Base-by-base conservation (phyloP, 2,797 vertebrate genomes). In the Poeciliopsis paucimaculata region DNA sequence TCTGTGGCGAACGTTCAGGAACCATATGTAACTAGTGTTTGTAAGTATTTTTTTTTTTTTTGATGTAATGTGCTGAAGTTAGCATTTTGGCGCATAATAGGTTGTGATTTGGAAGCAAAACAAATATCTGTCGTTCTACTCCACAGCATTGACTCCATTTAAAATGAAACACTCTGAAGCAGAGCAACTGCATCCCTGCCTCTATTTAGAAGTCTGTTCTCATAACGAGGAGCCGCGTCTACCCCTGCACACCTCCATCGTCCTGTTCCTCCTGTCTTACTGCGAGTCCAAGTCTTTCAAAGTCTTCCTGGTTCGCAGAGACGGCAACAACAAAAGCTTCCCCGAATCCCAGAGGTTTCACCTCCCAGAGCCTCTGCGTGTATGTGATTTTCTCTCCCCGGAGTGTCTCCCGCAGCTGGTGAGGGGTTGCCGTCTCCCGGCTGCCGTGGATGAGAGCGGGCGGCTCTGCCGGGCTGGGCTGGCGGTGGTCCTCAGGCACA, bases 241-340 rank as follows among this genome's bases (percentile, higher is more conserved):
- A 43, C 97, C 98, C 13, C 94, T 99, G 77, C 97, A 98, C 87
- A 97, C 97, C 3, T 97, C 97, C 68, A 94, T 98, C 80, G 90
- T 94, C 11, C 93, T 99, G 39, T 99, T 99, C 80, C 94, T 99
- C 66, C 91, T 99, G 11, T 98, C 97, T 10, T 99, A 98, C 94
- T 98, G 97, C 81, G 96, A 98, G 77, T 97, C 96, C 91, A 96
- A 93, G 81, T 93, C 95, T 75, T 97, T 99, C 86, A 88, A 80
- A 80, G 89, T 94, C 0, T 84, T 79, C 31, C 86, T 95, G 64
- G 94, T 94, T 18, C 88, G 73, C 64, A 5, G 39, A 66, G 72
- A 85, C 41, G 60, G 77, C 7, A 16, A 0, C 72, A 83, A 31
- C n/a, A 26, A 34, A 55, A 11, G 57, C 20, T 41, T 34, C 72